Conservation (phyloP, 2,113 vertebrate genomes). For the Craseonycteris thonglongyai region DNA sequence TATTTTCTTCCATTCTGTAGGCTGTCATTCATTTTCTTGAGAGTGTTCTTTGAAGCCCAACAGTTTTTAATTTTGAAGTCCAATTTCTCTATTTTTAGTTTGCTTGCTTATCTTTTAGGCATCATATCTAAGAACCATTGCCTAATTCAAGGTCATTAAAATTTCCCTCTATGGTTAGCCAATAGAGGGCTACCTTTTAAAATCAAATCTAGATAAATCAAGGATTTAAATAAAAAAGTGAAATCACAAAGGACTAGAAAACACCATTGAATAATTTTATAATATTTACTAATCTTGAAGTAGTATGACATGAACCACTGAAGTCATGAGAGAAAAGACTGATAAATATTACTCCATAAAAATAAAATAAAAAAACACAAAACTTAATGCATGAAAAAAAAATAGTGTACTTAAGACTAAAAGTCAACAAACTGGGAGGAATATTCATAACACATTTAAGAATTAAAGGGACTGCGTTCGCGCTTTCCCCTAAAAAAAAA, state of each 20-base stretch:
- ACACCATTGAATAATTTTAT: not conserved
- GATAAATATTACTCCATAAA: not conserved
- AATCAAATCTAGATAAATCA: not conserved
- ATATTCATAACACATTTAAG: not conserved
- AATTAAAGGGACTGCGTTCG: not conserved
- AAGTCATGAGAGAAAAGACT: not conserved
- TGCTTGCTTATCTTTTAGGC: too few species aligned
- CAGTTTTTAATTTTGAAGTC: too few species aligned
- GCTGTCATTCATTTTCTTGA: too few species aligned
- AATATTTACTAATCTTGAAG: not conserved
- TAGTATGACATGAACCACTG: not conserved
- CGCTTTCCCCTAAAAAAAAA: too few species aligned
- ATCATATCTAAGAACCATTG: too few species aligned
- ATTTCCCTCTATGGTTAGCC: too few species aligned
- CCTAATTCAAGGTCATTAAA: too few species aligned
- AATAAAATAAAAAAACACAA: too few species aligned
- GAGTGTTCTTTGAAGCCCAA: too few species aligned
- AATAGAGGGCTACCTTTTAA: not conserved
- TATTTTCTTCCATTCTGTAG: too few species aligned
- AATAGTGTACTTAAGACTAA: not conserved
- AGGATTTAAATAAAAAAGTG: not conserved
- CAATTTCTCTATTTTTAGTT: too few species aligned
- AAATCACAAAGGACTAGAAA: not conserved
- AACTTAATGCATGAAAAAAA: not conserved
- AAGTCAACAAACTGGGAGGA: not conserved